A percentile compares a stretch with the other conserved stretches of the same genome.
Conservation (phyloP, 2,888 invertebrate genomes). For the Entomobrya proxima region DNA sequence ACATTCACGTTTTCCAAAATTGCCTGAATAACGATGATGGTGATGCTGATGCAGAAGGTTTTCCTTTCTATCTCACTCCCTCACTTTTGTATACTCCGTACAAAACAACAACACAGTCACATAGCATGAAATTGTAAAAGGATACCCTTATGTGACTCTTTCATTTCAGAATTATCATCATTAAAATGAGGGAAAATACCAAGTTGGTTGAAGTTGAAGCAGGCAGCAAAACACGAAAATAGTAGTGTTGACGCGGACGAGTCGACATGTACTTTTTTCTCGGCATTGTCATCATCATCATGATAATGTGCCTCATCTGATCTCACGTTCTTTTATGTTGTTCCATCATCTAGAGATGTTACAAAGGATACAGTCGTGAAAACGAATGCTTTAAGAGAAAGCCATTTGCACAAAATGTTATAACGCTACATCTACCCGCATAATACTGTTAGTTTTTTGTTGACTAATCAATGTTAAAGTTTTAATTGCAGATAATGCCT, state of each 20-base stretch:
- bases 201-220: neutral
- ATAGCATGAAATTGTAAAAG: slow-evolving; percentile 40
- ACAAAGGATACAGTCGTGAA: neutral
- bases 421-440: too few species aligned
- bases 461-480: too few species aligned
- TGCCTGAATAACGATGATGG: slow-evolving; percentile 47
- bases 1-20: slow-evolving; percentile 45
- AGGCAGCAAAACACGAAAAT: neutral
- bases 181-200: slow-evolving; percentile 55
- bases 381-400: neutral
- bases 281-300: slow-evolving; percentile 16
- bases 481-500: too few species aligned
- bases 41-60: slow-evolving; percentile 45
- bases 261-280: slow-evolving; percentile 6
- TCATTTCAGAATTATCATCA: slow-evolving; percentile 54
- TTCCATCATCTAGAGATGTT: neutral
- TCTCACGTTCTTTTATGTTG: neutral
- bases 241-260: slow-evolving; percentile 1
- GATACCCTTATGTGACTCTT: slow-evolving; percentile 61
- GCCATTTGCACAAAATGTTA: too few species aligned
- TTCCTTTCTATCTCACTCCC: neutral
- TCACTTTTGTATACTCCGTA: too few species aligned
- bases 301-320: slow-evolving; percentile 45
- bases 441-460: too few species aligned
- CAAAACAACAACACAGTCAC: slow-evolving; percentile 30